Evolutionary conservation across 2,797 vertebrate species (phyloP), one percentile per base, ranked within the genome.

Genomic region (Triplophysa yarkandensis): DNA sequence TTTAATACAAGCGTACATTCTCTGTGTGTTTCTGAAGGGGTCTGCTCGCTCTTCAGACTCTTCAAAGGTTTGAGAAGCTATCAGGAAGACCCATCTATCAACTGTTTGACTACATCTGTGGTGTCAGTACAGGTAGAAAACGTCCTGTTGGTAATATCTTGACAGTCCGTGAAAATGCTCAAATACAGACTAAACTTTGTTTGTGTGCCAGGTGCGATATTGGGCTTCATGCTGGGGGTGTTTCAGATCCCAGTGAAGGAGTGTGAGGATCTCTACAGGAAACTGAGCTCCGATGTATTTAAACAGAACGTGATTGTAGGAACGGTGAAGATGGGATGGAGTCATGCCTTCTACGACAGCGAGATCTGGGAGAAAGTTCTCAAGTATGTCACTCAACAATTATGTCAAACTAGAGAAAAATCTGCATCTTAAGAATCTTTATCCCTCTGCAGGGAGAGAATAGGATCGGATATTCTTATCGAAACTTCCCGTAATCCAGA

Each of bases 291-390:
- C 1, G 96, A 98, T 67, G 91, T 99, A 66, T 99, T 99, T 87
- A 98, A 95, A 84, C 97, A 98, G 89, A 98, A 98, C 34, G 93
- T 97, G 76, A 94, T 99, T 72, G 92, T 98, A 55, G 97, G 97
- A 80, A 97, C 96, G 0, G 89, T 98, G 80, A 99, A 99, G 90
- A 99, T 98, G 97, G 94, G 96, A 80, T 98, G 97, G 97, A 98
- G 83, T 85, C 97, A 99, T 0, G 96, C 96, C 67, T 98, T 97
- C 88, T 98, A 99, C 80, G 93, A 98, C 87, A 98, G 95, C 58
- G 92, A 96, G 84, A 88, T 91, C 44, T 99, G 97, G 97, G 97
- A 98, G 88, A 95, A 92, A 81, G 92, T 99, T 83, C 94, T 98
- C 77, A 96, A 93, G 97, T 98, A 87, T 93, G 95, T 28, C 52